Evolutionary conservation across 2,888 invertebrate genomes (phyloP).

Genomic region (Rotaria magnacalcarata): DNA sequence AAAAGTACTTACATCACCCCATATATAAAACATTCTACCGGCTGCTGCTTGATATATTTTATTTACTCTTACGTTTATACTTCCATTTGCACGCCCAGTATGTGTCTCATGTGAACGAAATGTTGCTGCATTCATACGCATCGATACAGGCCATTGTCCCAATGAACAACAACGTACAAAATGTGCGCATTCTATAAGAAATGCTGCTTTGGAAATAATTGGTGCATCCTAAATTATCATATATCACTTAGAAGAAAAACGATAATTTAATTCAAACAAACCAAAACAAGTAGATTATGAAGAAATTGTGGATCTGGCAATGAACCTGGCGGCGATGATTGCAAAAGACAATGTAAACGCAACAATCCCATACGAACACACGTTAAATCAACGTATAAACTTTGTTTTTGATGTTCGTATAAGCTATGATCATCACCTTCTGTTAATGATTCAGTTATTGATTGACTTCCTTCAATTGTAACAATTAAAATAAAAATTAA

Average conservation of each 20-base stretch:
- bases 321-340: constrained; percentile 88
- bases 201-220: constrained; percentile 81
- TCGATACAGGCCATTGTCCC: constrained; percentile 97
- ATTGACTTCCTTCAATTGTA: too few species aligned
- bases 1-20: constrained; percentile 70
- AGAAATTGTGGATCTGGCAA: constrained; percentile 92
- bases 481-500: neutral
- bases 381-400: constrained; percentile 37
- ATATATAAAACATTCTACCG: constrained; percentile 92
- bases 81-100: constrained; percentile 48
- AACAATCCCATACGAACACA: constrained; percentile 77
- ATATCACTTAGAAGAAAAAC: neutral
- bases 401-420: constrained; percentile 21
- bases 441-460: neutral
- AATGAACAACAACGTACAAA: constrained; percentile 95
- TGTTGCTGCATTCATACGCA: constrained; percentile 65
- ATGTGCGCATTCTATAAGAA: constrained; percentile 87
- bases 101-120: neutral
- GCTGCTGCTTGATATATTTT: constrained; percentile 79
- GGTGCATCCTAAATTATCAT: constrained; percentile 75
- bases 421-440: neutral
- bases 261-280: constrained; percentile 59
- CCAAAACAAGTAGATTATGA: constrained; percentile 86
- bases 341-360: constrained; percentile 82
- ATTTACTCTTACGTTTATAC: constrained; percentile 50